Evolutionary conservation across 2,888 invertebrate genomes (phyloP).

Genomic region (Malachius bipustulatus): DNA sequence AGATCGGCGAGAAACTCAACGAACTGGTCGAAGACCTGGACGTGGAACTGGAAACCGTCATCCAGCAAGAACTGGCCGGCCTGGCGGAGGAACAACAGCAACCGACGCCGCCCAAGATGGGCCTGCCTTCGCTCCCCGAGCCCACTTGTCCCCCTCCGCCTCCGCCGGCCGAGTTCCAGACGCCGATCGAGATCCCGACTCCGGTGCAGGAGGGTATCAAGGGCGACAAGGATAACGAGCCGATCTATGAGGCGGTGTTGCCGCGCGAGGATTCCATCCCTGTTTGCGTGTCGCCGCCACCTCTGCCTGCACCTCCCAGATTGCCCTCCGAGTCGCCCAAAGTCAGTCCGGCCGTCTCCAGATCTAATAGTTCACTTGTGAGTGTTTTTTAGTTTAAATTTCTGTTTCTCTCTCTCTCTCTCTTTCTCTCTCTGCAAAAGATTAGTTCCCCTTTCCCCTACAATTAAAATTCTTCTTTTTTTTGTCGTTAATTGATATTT

Average conservation of each 20-base stretch:
- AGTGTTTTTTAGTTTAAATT: no score
- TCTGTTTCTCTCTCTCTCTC: no score
- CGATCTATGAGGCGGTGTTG: constrained; percentile 77
- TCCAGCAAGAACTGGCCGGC: constrained; percentile 49
- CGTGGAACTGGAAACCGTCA: constrained; percentile 59
- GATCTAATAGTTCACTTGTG: constrained; percentile 40
- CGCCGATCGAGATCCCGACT: constrained; percentile 23
- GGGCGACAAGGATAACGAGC: constrained; percentile 43
- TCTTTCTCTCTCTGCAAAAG: no score
- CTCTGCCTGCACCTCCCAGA: constrained; percentile 38
- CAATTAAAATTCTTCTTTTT: no score
- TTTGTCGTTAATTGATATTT: no score
- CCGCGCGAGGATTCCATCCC: constrained; percentile 48
- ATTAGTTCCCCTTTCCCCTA: no score
- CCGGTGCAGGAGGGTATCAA: constrained; percentile 18
- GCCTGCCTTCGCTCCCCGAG: constrained; percentile 57
- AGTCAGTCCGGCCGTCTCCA: constrained; percentile 40
- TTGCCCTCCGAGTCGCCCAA: constrained; percentile 40
- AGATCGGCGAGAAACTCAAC: constrained; percentile 76
- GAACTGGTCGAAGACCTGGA: constrained; percentile 71
- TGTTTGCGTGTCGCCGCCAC: constrained; percentile 36
- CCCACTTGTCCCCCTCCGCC: constrained; percentile 52
- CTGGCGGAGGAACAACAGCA: constrained; percentile 36
- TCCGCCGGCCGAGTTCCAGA: constrained; percentile 30
- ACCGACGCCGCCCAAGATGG: constrained; percentile 39